phyloP scores from a whole-genome alignment of 2,113 vertebrate genomes.

The Centropus bengalensis region DNA sequence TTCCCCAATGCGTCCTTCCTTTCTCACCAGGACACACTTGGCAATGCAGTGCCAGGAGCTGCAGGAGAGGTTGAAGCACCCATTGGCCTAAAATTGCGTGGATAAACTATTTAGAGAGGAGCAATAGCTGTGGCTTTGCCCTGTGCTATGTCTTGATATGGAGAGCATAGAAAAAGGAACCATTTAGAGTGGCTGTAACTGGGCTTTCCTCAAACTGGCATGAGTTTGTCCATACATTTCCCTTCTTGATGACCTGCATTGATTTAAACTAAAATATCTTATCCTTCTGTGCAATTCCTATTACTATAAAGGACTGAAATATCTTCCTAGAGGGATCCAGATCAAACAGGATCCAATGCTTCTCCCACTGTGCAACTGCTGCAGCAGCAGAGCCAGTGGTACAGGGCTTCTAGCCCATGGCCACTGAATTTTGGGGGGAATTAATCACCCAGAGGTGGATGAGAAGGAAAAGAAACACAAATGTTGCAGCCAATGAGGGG shows the following conservation, averaged over 20 bases:
- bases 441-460: not conserved
- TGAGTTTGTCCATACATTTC: rapidly evolving
- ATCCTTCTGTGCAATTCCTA: not conserved
- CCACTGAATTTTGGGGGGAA: rapidly evolving
- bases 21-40: not conserved
- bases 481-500: rapidly evolving
- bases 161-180: not conserved
- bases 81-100: rapidly evolving
- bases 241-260: not conserved
- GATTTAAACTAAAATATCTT: not conserved
- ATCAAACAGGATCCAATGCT: not conserved
- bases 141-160: rapidly evolving
- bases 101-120: not conserved
- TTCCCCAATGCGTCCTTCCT: rapidly evolving
- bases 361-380: not conserved
- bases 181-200: not conserved
- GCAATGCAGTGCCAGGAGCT: not conserved
- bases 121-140: not conserved
- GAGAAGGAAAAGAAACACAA: not conserved
- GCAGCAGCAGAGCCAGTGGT: not conserved
- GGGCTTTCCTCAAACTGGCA: not conserved
- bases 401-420: rapidly evolving
- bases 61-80: not conserved
- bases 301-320: not conserved
- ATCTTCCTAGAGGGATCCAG: rapidly evolving